phyloP scores from a whole-genome alignment of 35 echinoderm and acorn worm species.

The Lytechinus variegatus region DNA sequence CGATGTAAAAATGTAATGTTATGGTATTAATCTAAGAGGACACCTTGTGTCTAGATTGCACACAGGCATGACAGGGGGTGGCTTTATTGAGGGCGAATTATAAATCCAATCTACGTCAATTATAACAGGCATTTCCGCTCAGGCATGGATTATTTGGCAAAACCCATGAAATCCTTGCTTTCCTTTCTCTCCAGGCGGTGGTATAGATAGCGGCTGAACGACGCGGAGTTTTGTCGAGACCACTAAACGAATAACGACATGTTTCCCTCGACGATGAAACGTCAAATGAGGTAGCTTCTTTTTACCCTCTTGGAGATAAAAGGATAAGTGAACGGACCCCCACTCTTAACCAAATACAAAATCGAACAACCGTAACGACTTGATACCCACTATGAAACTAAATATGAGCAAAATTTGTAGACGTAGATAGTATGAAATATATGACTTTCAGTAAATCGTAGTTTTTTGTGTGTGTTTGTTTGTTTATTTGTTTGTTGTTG shows the following conservation, averaged over 20 bases:
- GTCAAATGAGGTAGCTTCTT: neutral
- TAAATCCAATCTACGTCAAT: constrained; percentile 12
- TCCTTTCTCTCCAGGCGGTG: neutral
- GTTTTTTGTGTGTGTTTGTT: too few species aligned
- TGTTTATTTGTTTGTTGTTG: too few species aligned
- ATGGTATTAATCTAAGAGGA: neutral
- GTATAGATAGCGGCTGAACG: neutral
- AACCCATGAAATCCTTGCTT: neutral
- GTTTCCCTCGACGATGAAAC: neutral
- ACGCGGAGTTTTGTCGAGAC: neutral
- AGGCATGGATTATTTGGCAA: neutral
- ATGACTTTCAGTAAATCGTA: neutral
- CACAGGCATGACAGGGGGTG: neutral
- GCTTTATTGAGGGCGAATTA: neutral
- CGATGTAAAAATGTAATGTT: neutral
- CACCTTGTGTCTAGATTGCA: neutral
- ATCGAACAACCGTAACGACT: neutral
- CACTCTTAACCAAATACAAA: neutral
- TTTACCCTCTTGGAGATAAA: neutral
- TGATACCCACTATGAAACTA: neutral
- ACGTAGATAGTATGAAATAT: neutral
- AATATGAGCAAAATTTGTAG: neutral
- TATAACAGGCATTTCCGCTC: constrained; percentile 1
- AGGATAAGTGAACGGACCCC: neutral
- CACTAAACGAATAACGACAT: neutral